Evolutionary conservation across 2,113 vertebrate species (phyloP), one percentile per base, ranked within the genome.

Genomic region (Herpetotheres cachinnans): DNA sequence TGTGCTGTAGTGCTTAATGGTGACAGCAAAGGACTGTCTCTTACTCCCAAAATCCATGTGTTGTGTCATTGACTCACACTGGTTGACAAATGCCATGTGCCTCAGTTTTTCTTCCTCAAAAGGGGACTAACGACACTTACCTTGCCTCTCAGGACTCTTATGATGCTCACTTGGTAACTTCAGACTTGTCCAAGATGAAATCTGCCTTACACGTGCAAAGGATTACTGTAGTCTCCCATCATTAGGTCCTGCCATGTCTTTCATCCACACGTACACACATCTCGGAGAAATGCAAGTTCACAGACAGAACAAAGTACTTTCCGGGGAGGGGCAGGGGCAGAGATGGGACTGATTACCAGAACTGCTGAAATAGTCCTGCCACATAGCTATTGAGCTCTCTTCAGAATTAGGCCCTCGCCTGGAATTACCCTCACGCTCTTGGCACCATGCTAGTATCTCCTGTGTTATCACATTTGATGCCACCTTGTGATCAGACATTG

Each of bases 161-260:
- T 0, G 0, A 10, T 22, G 32, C n/a, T 74, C 1, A 0, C 50
- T 71, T 71, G 71, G 38, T 25, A 78, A 59, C 29, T 78, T 62
- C 29, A n/a, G 63, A 17, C 32, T 73, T 92, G 59, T 63, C n/a
- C 27, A 30, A 30, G 55, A 54, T 9, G 9, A 61, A 83, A 86
- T 9, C 25, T 3, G 0, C 42, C 38, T 44, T 40, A 30, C 5
- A 50, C 0, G 1, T n/a, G 16, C 44, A 63, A 55, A 67, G 52
- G 50, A 19, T 13, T 21, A 5, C n/a, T 30, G 14, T 3, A 34
- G 15, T 20, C n/a, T 52, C 26, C 78, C n/a, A 4, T 54, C 44
- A 3, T 7, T 24, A 25, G 46, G 29, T 62, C 40, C 40, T 73
- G 18, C 25, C 42, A 13, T 17, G 54, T 82, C 58, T n/a, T 58